phyloP scores from a whole-genome alignment of 2,113 vertebrate species.

The Panthera tigris region DNA sequence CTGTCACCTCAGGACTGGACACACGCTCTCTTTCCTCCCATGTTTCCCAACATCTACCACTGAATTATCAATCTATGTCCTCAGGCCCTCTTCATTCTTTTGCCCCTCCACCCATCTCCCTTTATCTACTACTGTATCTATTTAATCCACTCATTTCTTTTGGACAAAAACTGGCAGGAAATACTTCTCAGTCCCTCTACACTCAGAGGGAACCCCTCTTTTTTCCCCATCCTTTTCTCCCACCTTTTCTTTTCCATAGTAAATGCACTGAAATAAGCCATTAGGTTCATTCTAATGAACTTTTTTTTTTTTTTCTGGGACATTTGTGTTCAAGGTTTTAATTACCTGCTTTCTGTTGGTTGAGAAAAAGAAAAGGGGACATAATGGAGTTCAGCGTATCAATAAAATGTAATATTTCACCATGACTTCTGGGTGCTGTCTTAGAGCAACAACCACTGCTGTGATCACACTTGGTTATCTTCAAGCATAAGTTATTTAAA shows the following conservation, averaged over 20 bases:
- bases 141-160: not conserved
- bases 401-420: not conserved
- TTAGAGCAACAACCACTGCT: not conserved
- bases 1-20: slow-evolving; percentile 30
- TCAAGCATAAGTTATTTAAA: not conserved
- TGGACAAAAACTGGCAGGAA: not conserved
- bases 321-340: not conserved
- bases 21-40: not conserved
- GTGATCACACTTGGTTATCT: not conserved
- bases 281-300: not conserved
- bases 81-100: not conserved
- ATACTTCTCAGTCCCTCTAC: not conserved
- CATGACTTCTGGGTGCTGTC: not conserved
- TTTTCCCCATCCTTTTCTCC: not conserved
- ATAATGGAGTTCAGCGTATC: not conserved
- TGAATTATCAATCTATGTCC: not conserved
- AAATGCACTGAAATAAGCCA: not conserved
- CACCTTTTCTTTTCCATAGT: not conserved
- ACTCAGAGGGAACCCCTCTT: not conserved
- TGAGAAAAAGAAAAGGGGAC: not conserved
- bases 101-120: not conserved
- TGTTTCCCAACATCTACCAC: not conserved
- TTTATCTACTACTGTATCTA: not conserved
- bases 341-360: not conserved
- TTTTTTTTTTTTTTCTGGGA: not conserved